Percentiles rank a stretch among this genome's conserved stretches.
Evolutionary conservation across 1,140 invertebrate genomes (phyloP).

Genomic region (Helicoverpa zea): DNA sequence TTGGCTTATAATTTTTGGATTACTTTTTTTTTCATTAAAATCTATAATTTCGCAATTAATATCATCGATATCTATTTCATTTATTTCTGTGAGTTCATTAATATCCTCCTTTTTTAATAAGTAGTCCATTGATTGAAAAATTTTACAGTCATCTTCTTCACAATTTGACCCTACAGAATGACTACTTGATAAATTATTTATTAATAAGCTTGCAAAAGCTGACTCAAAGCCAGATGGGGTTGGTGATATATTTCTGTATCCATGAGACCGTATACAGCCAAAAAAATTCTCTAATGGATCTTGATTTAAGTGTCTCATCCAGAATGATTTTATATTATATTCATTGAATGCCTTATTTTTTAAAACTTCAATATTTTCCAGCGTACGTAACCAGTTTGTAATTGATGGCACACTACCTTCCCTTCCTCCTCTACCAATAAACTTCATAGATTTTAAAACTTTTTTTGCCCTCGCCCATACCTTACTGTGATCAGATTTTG

Average conservation of each 20-base stretch:
- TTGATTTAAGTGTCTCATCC: slow-evolving; percentile 3
- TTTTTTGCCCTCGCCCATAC: background rate
- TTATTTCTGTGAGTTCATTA: background rate
- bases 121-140: background rate
- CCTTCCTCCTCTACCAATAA: background rate
- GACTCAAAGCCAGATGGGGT: background rate
- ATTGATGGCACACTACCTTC: background rate
- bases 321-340: background rate
- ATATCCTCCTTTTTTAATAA: background rate
- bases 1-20: too few species aligned
- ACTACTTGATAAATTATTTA: background rate
- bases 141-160: slow-evolving; percentile 13
- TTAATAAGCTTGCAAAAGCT: background rate
- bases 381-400: background rate
- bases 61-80: background rate
- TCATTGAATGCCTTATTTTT: background rate
- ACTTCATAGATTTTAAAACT: background rate
- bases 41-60: background rate
- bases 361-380: background rate
- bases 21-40: too few species aligned
- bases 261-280: background rate
- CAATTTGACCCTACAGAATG: slow-evolving; percentile 7
- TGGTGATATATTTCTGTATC: background rate
- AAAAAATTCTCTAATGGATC: slow-evolving; percentile 1
- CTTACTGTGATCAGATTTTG: background rate